phyloP scores from a whole-genome alignment of 2,797 vertebrate species.

The Diplodus sargus region DNA sequence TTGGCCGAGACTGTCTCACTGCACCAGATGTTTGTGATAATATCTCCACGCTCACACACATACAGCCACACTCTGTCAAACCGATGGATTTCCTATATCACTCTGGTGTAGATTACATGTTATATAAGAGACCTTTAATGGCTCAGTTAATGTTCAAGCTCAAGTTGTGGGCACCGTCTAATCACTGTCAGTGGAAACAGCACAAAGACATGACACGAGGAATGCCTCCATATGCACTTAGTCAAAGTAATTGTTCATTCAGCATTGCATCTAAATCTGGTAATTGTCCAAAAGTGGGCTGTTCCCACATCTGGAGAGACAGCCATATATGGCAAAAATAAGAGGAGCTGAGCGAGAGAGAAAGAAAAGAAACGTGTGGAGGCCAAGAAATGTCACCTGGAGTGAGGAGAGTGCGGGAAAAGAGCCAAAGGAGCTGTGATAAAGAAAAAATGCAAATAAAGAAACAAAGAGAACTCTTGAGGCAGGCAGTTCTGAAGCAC shows the following conservation, averaged over 20 bases:
- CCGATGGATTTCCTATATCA: not conserved
- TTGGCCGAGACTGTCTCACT: not conserved
- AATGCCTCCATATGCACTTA: constrained; percentile 64
- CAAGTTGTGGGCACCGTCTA: constrained; percentile 28
- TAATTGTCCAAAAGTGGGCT: constrained; percentile 72
- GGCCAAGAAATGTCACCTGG: constrained; percentile 76
- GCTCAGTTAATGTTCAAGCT: not conserved
- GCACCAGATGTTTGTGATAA: not conserved
- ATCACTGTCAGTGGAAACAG: constrained; percentile 30
- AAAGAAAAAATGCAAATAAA: constrained; percentile 53
- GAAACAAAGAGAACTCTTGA: not conserved
- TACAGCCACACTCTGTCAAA: not conserved
- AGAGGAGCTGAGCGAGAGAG: constrained; percentile 60
- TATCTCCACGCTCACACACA: not conserved
- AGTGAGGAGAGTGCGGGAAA: constrained; percentile 60
- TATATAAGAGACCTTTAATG: constrained; percentile 12
- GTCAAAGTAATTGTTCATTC: constrained; percentile 69
- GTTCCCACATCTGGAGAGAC: constrained; percentile 71
- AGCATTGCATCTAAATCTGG: constrained; percentile 70
- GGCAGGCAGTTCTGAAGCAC: constrained; percentile 13
- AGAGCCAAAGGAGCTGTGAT: constrained; percentile 54
- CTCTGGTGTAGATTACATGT: not conserved
- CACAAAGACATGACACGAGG: constrained; percentile 25
- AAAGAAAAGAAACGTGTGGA: constrained; percentile 58
- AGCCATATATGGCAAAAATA: constrained; percentile 81